A percentile compares a stretch with the other conserved stretches of the same genome.
Conservation (phyloP, 2,113 vertebrate genomes). For the Dromaius novaehollandiae region DNA sequence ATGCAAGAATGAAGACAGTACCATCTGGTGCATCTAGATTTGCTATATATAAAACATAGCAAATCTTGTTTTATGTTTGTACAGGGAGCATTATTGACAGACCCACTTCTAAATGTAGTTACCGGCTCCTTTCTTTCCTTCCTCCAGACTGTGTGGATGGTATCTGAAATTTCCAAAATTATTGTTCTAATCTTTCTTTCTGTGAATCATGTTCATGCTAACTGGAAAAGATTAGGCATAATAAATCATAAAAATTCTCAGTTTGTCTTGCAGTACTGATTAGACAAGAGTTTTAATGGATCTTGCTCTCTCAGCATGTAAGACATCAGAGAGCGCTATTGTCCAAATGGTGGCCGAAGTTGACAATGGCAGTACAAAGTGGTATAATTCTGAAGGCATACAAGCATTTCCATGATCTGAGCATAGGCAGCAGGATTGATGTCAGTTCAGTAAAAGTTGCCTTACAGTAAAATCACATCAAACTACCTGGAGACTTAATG, state of each 20-base stretch:
- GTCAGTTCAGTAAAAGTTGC: not conserved
- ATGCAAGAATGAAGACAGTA: not conserved
- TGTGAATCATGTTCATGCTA: not conserved
- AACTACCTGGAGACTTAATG: not conserved
- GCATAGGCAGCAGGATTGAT: not conserved
- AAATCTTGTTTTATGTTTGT: constrained; percentile 6
- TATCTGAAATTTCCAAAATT: not conserved
- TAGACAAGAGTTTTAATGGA: not conserved
- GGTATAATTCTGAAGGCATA: not conserved
- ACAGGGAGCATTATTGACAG: not conserved
- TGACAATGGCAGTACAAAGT: not conserved
- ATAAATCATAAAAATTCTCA: not conserved
- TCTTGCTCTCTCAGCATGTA: not conserved
- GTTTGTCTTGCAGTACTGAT: not conserved
- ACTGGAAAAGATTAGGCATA: not conserved
- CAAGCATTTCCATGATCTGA: not conserved
- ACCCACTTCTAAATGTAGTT: not conserved
- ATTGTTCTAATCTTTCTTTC: not conserved
- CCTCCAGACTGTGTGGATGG: not conserved
- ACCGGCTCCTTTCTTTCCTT: not conserved
- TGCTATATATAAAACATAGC: not conserved
- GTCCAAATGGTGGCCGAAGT: not conserved
- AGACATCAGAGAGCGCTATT: not conserved
- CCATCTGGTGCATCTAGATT: not conserved
- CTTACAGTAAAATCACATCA: not conserved